Evolutionary conservation across 2,113 vertebrate species (phyloP), one percentile per base, ranked within the genome.

Genomic region (Odobenus rosmarus): DNA sequence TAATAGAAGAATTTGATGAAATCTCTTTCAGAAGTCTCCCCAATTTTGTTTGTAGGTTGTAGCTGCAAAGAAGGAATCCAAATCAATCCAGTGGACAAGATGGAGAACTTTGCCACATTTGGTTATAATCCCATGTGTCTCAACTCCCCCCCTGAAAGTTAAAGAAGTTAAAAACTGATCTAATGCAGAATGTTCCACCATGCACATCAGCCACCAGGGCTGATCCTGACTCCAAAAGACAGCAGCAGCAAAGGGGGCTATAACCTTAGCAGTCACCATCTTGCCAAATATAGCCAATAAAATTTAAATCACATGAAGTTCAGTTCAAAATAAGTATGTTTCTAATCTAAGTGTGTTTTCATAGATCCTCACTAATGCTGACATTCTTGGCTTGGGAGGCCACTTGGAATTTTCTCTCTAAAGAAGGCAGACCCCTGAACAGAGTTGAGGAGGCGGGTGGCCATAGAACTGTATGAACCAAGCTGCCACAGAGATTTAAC

Each of bases 261-360:
- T 76, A 96, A 95, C 77, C 61, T 36, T 86, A 88, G 51, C 39
- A 39, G 76, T 69, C 26, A 84, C 59, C 46, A 10, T 57, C 33
- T 33, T 92, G 90, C 90, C 90, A 97, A 88, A 85, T 46, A 39
- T 24, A 97, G 79, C 79, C 74, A 97, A 67, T n/a, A 64, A 31
- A 82, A 87, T 31, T 72, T 84, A 97, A 95, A 84, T 62, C 31
- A 51, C 59, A 72, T 74, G 92, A 95, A 91, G 31, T 4, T 39
- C 74, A 86, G 49, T 64, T 51, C 96, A 55, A 88, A 31, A 81
- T 4, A 97, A 96, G 5, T 62, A 88, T 88, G 67, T 86, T 97
- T 98, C 95, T 95, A 97, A 98, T 93, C 93, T 96, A 95, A 81
- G 7, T 10, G 10, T 74, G 7, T 84, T 98, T 97, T 97, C 16